Base-by-base conservation (phyloP, 2,888 invertebrate genomes). In the Halocaridina rubra region DNA sequence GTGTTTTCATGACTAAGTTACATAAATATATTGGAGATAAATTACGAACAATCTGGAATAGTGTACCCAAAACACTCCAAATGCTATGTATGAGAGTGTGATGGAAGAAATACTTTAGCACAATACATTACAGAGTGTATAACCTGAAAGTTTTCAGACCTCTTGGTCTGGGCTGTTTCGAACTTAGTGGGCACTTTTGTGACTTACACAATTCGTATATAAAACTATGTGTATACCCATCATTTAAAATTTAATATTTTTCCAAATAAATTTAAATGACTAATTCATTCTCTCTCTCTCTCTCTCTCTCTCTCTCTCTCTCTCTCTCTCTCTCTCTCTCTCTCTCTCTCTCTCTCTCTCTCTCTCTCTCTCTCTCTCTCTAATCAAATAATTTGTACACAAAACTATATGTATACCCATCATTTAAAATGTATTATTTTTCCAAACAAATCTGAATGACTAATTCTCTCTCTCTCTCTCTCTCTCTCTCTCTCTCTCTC, bases 381-480 rank as follows among this genome's bases (percentile, higher is more conserved):
- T 22, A 1, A 5, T 13, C 46, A 46, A 46, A 46, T n/a, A 13
- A 53, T 16, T 53, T 10, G 53, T 39, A 19, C 24, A 64, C 30
- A 78, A 29, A 29, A 29, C 22, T 67, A 67, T 67, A 27, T 67
- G 27, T 67, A 78, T 78, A 64, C 64, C 59, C 64, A 78, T 78
- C 29, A 64, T 64, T n/a, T n/a, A n/a, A n/a, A n/a, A n/a, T n/a
- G n/a, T n/a, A n/a, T n/a, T n/a, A n/a, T n/a, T n/a, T 59, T 59
- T 24, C 24, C 19, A 77, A 24, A 77, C 19, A 59, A 8, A 61
- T 61, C 22, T 77, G 59, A 46, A 46, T 46, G 10, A 10, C 46
- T 46, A 46, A 10, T 46, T 46, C 19, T 67, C 67, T 67, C 22
- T 7, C 22, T 19, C 64, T 19, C n/a, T n/a, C 64, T 19, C 64